A percentile compares a stretch with the other conserved stretches of the same genome.
Conservation (phyloP, 2,797 vertebrate genomes). For the Sarcoramphus papa region DNA sequence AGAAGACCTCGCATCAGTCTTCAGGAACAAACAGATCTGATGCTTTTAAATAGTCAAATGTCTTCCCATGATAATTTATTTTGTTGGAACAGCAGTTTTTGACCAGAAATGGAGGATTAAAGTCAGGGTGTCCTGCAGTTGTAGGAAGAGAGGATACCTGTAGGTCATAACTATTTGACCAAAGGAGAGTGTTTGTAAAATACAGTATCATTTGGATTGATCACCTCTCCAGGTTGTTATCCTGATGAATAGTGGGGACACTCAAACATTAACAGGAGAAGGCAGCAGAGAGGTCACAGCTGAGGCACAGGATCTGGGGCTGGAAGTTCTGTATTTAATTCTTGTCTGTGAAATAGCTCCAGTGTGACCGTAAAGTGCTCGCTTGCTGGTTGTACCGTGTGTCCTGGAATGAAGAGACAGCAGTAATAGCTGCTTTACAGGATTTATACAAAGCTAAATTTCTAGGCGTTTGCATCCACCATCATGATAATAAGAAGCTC, state of each 20-base stretch:
- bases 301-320: background rate
- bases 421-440: background rate
- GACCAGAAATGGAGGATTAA: background rate
- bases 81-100: background rate
- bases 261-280: background rate
- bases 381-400: rapidly evolving
- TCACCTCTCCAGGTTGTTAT: background rate
- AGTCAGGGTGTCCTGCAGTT: background rate
- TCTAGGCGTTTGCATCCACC: background rate
- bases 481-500: background rate
- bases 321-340: background rate
- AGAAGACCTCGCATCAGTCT: background rate
- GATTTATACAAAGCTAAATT: background rate
- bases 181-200: background rate
- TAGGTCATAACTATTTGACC: background rate
- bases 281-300: background rate
- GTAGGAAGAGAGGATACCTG: background rate
- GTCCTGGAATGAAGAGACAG: background rate
- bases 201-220: background rate
- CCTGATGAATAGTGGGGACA: background rate
- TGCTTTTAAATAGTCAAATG: background rate
- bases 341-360: background rate
- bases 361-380: background rate
- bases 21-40: background rate
- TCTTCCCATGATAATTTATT: background rate